Evolutionary conservation across 2,888 invertebrate species (phyloP).

Genomic region (Magallana nippona): DNA sequence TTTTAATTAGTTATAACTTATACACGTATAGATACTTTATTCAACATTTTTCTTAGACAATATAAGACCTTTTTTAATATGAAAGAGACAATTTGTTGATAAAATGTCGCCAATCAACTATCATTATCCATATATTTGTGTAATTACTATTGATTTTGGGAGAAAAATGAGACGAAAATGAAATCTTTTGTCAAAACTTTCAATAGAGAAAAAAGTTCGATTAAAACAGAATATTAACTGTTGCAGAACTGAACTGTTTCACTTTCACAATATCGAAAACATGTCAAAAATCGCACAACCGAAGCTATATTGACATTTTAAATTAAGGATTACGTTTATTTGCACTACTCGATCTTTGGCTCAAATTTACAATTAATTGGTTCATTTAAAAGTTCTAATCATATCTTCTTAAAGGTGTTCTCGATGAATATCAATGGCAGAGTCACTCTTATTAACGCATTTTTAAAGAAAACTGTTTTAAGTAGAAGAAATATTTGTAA

Average conservation of each 20-base stretch:
- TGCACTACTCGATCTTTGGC: constrained; percentile 10
- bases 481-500: too few species aligned
- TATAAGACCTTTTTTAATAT: not conserved
- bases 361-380: constrained; percentile 16
- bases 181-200: not conserved
- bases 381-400: constrained; percentile 8
- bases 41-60: too few species aligned
- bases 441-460: too few species aligned
- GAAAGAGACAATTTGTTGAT: not conserved
- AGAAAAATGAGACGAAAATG: constrained; percentile 11
- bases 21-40: too few species aligned
- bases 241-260: not conserved
- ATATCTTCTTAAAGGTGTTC: not conserved
- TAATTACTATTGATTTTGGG: not conserved
- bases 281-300: constrained; percentile 15
- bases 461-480: too few species aligned
- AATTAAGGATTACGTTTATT: not conserved
- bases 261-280: not conserved
- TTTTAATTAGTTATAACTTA: too few species aligned
- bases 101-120: not conserved
- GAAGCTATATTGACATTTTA: constrained; percentile 20
- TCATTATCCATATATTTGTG: not conserved
- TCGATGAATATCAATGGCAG: too few species aligned
- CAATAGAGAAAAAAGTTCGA: not conserved
- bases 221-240: not conserved